Percentiles rank a stretch among this genome's conserved stretches.
Conservation (phyloP, 23 tunicate species). For the Oikopleura dioica region DNA sequence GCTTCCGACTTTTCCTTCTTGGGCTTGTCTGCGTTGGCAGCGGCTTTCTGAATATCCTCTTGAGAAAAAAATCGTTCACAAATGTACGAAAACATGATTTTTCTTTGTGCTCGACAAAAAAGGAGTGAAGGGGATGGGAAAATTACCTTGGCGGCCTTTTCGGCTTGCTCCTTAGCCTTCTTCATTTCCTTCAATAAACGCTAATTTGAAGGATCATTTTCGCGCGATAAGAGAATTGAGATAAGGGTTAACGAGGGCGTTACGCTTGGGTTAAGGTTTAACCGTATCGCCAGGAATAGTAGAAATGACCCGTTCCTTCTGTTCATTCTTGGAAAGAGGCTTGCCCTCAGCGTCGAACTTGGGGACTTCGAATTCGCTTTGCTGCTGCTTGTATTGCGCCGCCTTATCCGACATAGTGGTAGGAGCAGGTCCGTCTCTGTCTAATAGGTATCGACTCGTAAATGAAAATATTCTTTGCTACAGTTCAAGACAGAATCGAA, state of each 20-base stretch:
- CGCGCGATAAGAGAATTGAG: no score
- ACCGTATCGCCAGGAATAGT: no score
- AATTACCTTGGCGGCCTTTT: constrained; percentile 12
- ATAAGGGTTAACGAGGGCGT: no score
- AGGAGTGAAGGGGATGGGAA: not conserved
- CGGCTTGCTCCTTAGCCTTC: constrained; percentile 12
- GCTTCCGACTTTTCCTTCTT: constrained; percentile 1
- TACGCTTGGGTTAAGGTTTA: no score
- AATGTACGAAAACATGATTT: not conserved
- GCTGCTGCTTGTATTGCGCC: not conserved
- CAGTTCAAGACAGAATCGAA: no score
- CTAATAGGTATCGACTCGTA: no score
- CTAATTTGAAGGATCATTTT: no score
- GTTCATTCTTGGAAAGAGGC: constrained; percentile 40
- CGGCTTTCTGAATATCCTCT: not conserved
- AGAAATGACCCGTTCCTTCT: constrained; percentile 34
- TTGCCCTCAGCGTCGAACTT: constrained; percentile 11
- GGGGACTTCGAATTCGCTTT: not conserved
- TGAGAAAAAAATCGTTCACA: not conserved
- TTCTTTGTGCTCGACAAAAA: no score
- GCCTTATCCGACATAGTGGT: not conserved
- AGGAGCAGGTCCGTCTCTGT: not conserved
- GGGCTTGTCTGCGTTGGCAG: not conserved
- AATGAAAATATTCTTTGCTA: no score
- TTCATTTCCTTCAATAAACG: constrained; percentile 1